Conservation (phyloP, 2,888 invertebrate genomes). For the Imbricaverruca yamaguchii region DNA sequence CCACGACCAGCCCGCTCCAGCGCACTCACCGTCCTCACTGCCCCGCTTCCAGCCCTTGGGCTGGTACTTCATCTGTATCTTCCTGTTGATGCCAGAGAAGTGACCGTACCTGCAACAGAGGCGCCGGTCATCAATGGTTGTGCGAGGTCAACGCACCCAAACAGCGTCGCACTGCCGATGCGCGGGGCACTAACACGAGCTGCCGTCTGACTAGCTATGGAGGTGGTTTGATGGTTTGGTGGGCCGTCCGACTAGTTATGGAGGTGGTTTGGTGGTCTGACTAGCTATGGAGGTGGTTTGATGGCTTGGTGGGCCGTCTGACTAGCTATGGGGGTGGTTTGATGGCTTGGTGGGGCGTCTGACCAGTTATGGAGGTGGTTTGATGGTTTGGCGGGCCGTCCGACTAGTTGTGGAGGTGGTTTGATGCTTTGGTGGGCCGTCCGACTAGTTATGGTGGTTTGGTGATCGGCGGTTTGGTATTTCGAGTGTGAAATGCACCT, state of each 20-base stretch:
- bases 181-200: not conserved
- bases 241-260: not conserved
- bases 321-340: too few species aligned
- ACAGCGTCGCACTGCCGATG: not conserved
- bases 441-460: not conserved
- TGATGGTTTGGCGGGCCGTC: not conserved
- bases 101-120: constrained; percentile 76
- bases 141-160: constrained; percentile 31
- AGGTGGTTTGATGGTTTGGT: too few species aligned
- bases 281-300: too few species aligned
- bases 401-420: not conserved
- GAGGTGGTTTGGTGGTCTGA: not conserved
- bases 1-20: too few species aligned
- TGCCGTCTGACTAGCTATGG: too few species aligned
- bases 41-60: constrained; percentile 85
- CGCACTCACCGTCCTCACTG: constrained; percentile 77
- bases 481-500: too few species aligned
- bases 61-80: constrained; percentile 99
- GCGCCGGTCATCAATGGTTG: too few species aligned
- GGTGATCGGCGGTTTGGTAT: too few species aligned
- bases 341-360: too few species aligned
- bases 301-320: too few species aligned
- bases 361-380: too few species aligned
- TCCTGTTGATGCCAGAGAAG: constrained; percentile 98
- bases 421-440: not conserved